Base-by-base conservation (phyloP, 2,888 invertebrate genomes). In the Antheraea yamamai region DNA sequence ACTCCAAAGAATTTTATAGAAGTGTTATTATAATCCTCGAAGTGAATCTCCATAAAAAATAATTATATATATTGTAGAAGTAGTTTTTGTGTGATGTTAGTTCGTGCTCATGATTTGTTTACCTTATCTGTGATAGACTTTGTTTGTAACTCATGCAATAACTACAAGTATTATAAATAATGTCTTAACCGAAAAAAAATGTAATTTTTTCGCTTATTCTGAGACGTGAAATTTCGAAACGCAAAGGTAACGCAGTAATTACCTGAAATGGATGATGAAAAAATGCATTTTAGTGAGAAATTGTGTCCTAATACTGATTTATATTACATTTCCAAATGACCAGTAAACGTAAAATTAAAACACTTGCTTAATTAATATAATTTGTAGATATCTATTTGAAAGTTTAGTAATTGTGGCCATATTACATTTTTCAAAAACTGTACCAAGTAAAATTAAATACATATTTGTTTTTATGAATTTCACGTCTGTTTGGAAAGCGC, bases 101-200 rank as follows among this genome's bases (percentile, higher is more conserved):
- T 72, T 82, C 80, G 84, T 84, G 87, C 88, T 91, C 89, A 87
- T 83, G 78, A 47, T 47, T 47, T 47, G 85, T 86, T 88, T 88
- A 87, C 78, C 83, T 89, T 89, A 89, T 94, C 94, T 94, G 94
- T 94, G 94, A 94, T 94, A 94, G 88, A 86, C 90, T 92, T 89
- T 85, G 88, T 92, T 92, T 87, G 87, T 89, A 89, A 89, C 89
- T 87, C 87, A 88, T 89, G 91, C 92, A 91, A 92, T 92, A 91
- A 90, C 85, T 77, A 79, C 71, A 79, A 89, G 88, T 91, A 89
- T 90, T 89, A 84, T 87, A 88, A 81, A 83, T 84, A 82, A 72
- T 74, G 70, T 73, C 72, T 6, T 70, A 39, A 20, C 39, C 39
- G 70, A 20, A 39, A 73, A 68, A 35, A 8, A 47, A 39, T 55